A percentile compares a stretch with the other conserved stretches of the same genome.
Evolutionary conservation across 1,140 invertebrate species (phyloP).

Genomic region (Drosophila seguyi): DNA sequence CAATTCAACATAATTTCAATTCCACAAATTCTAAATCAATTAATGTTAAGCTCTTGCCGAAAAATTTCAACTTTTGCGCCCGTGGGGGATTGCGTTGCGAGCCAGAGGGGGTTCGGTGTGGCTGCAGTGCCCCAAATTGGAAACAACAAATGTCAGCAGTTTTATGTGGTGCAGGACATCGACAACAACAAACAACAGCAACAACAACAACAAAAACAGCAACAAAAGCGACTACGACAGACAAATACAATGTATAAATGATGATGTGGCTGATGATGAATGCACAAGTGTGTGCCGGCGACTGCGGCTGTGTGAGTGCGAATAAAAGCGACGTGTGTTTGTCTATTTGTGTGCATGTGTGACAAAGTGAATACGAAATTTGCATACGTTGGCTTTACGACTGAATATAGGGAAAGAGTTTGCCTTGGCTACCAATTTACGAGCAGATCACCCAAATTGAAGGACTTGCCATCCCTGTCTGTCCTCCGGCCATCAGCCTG

Average conservation of each 20-base stretch:
- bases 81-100: not conserved
- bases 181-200: constrained; percentile 33
- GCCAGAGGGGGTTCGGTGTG: not conserved
- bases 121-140: constrained; percentile 61
- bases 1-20: constrained; percentile 61
- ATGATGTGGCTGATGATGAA: constrained; percentile 80
- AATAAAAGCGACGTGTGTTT: constrained; percentile 50
- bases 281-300: constrained; percentile 55
- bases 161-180: constrained; percentile 68
- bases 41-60: constrained; percentile 60
- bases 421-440: constrained; percentile 57
- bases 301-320: constrained; percentile 20
- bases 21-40: constrained; percentile 73
- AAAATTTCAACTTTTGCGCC: constrained; percentile 12
- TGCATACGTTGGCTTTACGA: constrained; percentile 81
- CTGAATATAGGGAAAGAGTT: constrained; percentile 56
- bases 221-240: constrained; percentile 38
- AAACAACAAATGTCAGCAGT: constrained; percentile 81
- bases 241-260: constrained; percentile 82
- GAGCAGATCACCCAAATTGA: constrained; percentile 70
- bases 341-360: constrained; percentile 52
- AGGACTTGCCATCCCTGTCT: constrained; percentile 42
- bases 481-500: not conserved
- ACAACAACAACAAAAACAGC: not conserved
- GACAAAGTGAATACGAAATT: constrained; percentile 80